These are phyloP conservation scores for Telmatochromis sp. DNA, from an alignment of 2,113 vertebrate genomes.

Conservation along the genomic window DNA sequence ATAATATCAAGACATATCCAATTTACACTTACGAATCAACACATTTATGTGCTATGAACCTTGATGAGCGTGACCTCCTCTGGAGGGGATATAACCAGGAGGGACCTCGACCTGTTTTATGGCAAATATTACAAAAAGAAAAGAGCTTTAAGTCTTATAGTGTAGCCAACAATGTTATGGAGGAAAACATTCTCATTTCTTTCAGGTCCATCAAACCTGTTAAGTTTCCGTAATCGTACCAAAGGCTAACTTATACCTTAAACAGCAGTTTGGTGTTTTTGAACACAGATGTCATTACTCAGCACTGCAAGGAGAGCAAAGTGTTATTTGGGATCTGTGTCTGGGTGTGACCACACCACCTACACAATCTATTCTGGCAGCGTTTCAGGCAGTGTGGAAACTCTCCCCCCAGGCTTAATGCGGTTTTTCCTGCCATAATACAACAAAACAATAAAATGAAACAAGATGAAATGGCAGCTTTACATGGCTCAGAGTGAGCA, in stretches of 20 bases:
- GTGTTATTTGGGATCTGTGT: constrained; percentile 27
- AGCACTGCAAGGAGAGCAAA: background rate
- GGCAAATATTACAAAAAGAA: background rate
- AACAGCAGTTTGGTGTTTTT: background rate
- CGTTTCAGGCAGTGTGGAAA: background rate
- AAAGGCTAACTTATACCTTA: background rate
- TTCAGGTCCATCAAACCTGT: background rate
- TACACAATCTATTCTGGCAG: constrained; percentile 10
- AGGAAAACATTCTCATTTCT: background rate
- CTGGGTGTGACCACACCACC: constrained; percentile 12
- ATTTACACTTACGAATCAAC: background rate
- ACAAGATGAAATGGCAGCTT: background rate
- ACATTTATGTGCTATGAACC: background rate
- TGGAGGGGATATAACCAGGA: background rate
- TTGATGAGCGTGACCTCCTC: background rate
- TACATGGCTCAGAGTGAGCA: background rate
- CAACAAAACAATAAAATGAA: background rate
- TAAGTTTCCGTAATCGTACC: background rate
- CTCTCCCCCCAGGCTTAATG: background rate
- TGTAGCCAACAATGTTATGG: background rate
- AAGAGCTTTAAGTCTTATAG: background rate
- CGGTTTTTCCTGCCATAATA: background rate
- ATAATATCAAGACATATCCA: background rate
- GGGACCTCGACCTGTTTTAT: no score
- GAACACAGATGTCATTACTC: constrained; percentile 21